Conservation (phyloP, 2,797 vertebrate genomes). For the Borostomias antarcticus region DNA sequence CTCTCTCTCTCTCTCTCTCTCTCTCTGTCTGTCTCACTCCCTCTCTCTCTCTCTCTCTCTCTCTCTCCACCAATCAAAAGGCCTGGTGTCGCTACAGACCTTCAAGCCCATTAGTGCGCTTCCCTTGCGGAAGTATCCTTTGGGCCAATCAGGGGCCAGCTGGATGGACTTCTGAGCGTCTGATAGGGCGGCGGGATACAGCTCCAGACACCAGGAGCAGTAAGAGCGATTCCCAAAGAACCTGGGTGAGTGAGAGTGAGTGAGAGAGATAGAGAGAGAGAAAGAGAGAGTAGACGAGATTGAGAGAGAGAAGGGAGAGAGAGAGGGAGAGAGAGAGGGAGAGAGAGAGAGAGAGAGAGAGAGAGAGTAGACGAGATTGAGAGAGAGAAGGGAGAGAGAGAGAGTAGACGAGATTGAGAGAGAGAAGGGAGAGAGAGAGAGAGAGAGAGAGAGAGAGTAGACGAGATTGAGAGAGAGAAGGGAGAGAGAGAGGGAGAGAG, state of each 20-base stretch:
- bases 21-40: no score
- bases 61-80: background rate
- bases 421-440: background rate
- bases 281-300: background rate
- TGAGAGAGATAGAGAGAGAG: background rate
- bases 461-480: background rate
- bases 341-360: background rate
- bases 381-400: background rate
- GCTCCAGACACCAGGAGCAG: constrained; percentile 72
- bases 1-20: no score
- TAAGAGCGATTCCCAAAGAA: constrained; percentile 78
- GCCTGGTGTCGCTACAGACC: constrained; percentile 45
- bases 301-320: background rate
- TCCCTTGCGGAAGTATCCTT: constrained; percentile 75
- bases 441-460: background rate
- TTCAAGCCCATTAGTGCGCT: constrained; percentile 76
- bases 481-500: background rate
- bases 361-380: background rate
- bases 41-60: background rate
- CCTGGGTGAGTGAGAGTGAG: constrained; percentile 47
- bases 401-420: no score
- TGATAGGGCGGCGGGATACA: constrained; percentile 61
- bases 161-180: constrained; percentile 74
- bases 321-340: background rate
- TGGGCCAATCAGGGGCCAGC: constrained; percentile 72